Base-by-base conservation (phyloP, 2,113 vertebrate genomes). In the Meriones unguiculatus region DNA sequence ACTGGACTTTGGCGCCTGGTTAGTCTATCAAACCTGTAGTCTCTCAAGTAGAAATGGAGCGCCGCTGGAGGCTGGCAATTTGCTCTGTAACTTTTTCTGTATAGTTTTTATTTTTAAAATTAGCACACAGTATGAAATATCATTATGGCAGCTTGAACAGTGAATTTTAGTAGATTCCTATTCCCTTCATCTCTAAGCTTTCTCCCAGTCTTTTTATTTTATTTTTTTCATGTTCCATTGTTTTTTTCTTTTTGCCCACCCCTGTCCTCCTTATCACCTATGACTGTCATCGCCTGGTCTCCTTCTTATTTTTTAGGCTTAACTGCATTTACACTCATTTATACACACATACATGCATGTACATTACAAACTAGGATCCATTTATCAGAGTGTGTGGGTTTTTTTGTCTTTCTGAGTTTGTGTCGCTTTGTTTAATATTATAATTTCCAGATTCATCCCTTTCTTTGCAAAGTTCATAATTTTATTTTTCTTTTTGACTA, bases 1-100 rank as follows among this genome's bases (percentile, higher is more conserved):
- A 64, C 70, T 93, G 77, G 80, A 76, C 92, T 92, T 95, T 57
- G 73, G 62, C 91, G 38, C 84, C 65, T 90, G 11, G 15, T 6
- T 91, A 77, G 70, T 11, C 28, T 72, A 7, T 87, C 81, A 7
- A 54, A 57, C 62, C 32, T 87, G 38, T 32, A 78, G 70, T 50
- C 76, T 73, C 1, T 88, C 41, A 77, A 6, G 35, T 89, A 54
- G 52, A 64, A 82, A 62, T 38, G 86, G 46, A 73, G 84, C n/a
- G 54, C 46, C 78, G 30, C 75, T 90, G 17, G 57, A 62, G n/a
- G 28, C 41, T 86, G 82, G 62, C 46, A 28, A 35, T 86, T 67
- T 87, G 65, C 30, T 86, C 9, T 69, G 64, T 50, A 86, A 67
- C 59, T 46, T 64, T 28, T 50, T 52, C 5, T 50, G 30, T 77